Percentiles rank a stretch among this genome's conserved stretches.
Conservation (phyloP, 2,113 vertebrate genomes). For the Perca flavescens region DNA sequence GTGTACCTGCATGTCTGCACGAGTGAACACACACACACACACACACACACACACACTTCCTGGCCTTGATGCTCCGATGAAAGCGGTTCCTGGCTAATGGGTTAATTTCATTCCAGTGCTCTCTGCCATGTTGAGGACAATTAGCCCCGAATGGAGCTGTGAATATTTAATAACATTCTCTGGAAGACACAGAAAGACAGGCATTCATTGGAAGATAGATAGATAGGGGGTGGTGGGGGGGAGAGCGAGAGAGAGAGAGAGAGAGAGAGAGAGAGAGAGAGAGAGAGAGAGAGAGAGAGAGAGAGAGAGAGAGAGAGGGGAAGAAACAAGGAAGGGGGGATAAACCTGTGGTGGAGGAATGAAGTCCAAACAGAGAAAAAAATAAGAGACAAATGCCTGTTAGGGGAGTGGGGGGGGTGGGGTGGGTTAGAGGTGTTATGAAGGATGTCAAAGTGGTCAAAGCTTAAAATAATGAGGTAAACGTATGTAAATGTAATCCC, state of each 20-base stretch:
- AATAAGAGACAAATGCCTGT: too few species aligned
- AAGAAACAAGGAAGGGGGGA: background rate
- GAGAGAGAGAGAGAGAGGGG: background rate
- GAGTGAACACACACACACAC: slow-evolving; percentile 27
- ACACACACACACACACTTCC: slow-evolving; percentile 55
- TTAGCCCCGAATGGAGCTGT: slow-evolving; percentile 84
- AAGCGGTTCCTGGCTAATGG: slow-evolving; percentile 80
- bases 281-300: background rate
- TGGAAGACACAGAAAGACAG: slow-evolving; percentile 64
- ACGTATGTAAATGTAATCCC: too few species aligned
- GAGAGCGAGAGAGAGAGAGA: slow-evolving; percentile 48
- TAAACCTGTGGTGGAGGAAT: too few species aligned
- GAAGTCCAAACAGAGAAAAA: too few species aligned
- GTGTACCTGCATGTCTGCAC: slow-evolving; percentile 1
- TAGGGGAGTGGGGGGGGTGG: too few species aligned
- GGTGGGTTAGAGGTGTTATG: too few species aligned
- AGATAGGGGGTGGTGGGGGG: background rate
- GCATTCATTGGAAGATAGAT: background rate
- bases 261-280: background rate
- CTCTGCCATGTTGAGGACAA: slow-evolving; percentile 85
- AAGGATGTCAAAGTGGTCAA: too few species aligned
- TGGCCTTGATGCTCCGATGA: slow-evolving; percentile 52
- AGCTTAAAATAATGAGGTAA: too few species aligned
- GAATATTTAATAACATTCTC: slow-evolving; percentile 85
- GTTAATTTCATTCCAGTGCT: slow-evolving; percentile 85